A percentile compares a stretch with the other conserved stretches of the same genome.
These are phyloP conservation scores for Stomatorhinus walkeri DNA, from an alignment of 2,797 vertebrate species.

Conservation along the genomic window DNA sequence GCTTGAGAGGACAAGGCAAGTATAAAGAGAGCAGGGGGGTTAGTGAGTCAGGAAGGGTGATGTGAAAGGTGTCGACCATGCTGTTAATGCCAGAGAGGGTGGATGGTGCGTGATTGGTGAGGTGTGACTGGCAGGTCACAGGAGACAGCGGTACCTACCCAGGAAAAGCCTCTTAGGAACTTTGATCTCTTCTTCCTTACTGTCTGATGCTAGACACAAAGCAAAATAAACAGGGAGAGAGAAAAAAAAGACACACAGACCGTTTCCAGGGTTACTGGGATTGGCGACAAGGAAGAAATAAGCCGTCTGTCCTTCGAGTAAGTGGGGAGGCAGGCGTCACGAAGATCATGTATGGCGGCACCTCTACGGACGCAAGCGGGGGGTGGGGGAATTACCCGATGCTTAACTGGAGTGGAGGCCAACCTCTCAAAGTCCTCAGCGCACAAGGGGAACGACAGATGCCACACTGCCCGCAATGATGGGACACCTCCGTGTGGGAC, in stretches of 20 bases:
- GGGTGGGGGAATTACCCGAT: not conserved
- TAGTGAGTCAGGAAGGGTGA: not conserved
- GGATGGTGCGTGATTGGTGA: slow-evolving; percentile 6
- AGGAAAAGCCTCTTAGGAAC: slow-evolving; percentile 82
- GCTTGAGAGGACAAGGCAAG: slow-evolving; percentile 28
- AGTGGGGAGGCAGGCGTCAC: not conserved
- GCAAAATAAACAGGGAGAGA: slow-evolving; percentile 45
- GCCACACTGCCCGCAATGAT: not conserved
- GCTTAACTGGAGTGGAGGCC: not conserved
- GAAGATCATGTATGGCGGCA: not conserved
- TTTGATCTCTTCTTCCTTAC: slow-evolving; percentile 93
- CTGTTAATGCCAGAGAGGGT: slow-evolving; percentile 2
- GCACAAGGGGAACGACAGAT: not conserved
- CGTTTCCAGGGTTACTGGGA: not conserved
- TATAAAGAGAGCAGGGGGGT: not conserved
- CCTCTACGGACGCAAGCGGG: not conserved
- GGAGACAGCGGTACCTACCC: slow-evolving; percentile 78
- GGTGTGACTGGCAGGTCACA: slow-evolving; percentile 38
- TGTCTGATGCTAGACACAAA: slow-evolving; percentile 77
- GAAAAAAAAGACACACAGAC: slow-evolving; percentile 23
- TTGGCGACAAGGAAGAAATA: not conserved
- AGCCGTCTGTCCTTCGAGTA: not conserved
- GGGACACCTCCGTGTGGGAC: not conserved
- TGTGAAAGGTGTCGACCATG: not conserved
- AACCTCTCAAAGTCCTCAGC: not conserved